A percentile compares a stretch with the other conserved stretches of the same genome.
Evolutionary conservation across 2,888 invertebrate species (phyloP).

Genomic region (Tenthredo amoena): DNA sequence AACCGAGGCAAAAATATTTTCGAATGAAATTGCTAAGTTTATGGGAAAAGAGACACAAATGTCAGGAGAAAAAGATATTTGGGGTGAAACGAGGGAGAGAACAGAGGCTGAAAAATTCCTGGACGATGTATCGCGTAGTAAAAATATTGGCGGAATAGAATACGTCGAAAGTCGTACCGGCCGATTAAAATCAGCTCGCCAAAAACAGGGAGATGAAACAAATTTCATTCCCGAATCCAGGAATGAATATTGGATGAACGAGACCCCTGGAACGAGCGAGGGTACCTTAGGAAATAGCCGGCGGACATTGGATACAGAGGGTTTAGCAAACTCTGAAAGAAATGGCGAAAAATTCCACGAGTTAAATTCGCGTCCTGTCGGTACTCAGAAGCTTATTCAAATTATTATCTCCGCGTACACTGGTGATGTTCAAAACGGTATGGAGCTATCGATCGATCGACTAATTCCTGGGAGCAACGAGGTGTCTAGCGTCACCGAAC

Average conservation of each 20-base stretch:
- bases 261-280: neutral
- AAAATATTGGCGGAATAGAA: neutral
- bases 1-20: neutral
- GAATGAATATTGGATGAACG: conserved; percentile 15
- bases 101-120: neutral
- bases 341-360: neutral
- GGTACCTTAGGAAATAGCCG: neutral
- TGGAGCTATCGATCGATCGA: conserved; percentile 27
- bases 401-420: conserved; percentile 14
- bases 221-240: neutral
- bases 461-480: conserved; percentile 59
- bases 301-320: neutral
- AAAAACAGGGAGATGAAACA: neutral
- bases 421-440: neutral
- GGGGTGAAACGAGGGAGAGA: neutral
- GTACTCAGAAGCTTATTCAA: neutral
- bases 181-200: conserved; percentile 8
- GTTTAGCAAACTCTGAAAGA: neutral
- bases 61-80: conserved; percentile 1
- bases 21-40: neutral
- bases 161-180: neutral
- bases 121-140: neutral
- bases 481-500: neutral
- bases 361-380: neutral
- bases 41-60: neutral